Conservation (phyloP, 2,113 vertebrate species). For the zebrafish (Danio rerio) region GRCz12tu NC_133198.1:5283001-5283500, state of each 20-base stretch:
- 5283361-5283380: not conserved
- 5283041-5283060: not conserved
- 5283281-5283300: constrained; percentile 88
- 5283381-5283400: constrained; percentile 9
- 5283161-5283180: constrained; percentile 95
- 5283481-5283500: not conserved
- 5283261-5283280: constrained; percentile 83
- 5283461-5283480: constrained; percentile 8
- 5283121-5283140: constrained; percentile 92
- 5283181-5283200: constrained; percentile 92
- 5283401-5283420: not conserved
- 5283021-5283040: no score
- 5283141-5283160: constrained; percentile 86
- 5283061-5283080: not conserved
- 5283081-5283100: not conserved
- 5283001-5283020: no score
- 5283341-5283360: constrained; percentile 16
- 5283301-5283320: constrained; percentile 93
- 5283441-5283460: not conserved
- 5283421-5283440: not conserved
- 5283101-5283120: constrained; percentile 92
- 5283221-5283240: constrained; percentile 91
- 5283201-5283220: constrained; percentile 81
- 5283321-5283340: constrained; percentile 78
- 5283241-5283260: constrained; percentile 96